These are phyloP conservation scores for Hermaeophaga mercurialis DNA, from an alignment of 2,888 invertebrate genomes.

Conservation along the genomic window DNA sequence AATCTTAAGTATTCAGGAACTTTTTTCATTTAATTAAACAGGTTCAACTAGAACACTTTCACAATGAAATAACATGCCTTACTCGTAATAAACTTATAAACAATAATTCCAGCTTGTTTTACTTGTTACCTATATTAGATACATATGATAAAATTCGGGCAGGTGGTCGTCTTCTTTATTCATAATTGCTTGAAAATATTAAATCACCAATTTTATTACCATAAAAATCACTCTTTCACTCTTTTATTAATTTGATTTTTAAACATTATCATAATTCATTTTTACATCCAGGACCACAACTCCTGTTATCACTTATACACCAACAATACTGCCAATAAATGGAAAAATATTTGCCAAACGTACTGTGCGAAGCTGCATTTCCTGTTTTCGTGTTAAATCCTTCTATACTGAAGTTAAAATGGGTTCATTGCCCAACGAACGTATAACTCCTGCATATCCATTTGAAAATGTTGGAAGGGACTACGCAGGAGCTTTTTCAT, in stretches of 20 bases:
- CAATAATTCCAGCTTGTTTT: no score
- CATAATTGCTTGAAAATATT: no score
- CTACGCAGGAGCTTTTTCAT: slow-evolving; percentile 16
- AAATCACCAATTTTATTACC: slow-evolving; percentile 4
- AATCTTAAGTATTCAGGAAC: no score
- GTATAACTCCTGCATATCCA: not conserved
- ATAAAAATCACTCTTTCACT: not conserved
- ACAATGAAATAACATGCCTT: no score
- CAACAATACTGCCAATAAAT: slow-evolving; percentile 10
- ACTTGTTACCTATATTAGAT: no score
- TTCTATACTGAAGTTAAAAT: not conserved
- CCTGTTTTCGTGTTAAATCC: slow-evolving; percentile 26
- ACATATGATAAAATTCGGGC: no score
- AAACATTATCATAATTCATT: not conserved
- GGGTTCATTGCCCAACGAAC: slow-evolving; percentile 4
- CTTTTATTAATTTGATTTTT: slow-evolving; percentile 2
- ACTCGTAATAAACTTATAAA: no score
- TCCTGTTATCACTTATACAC: not conserved
- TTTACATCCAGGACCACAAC: slow-evolving; percentile 1
- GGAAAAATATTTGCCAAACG: slow-evolving; percentile 10
- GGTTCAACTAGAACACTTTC: no score
- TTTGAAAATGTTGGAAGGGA: slow-evolving; percentile 16
- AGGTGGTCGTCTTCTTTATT: no score
- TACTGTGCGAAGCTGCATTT: slow-evolving; percentile 9
- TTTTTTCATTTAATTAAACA: no score